phyloP scores from a whole-genome alignment of 1,140 invertebrate species.

The Sinella curviseta region DNA sequence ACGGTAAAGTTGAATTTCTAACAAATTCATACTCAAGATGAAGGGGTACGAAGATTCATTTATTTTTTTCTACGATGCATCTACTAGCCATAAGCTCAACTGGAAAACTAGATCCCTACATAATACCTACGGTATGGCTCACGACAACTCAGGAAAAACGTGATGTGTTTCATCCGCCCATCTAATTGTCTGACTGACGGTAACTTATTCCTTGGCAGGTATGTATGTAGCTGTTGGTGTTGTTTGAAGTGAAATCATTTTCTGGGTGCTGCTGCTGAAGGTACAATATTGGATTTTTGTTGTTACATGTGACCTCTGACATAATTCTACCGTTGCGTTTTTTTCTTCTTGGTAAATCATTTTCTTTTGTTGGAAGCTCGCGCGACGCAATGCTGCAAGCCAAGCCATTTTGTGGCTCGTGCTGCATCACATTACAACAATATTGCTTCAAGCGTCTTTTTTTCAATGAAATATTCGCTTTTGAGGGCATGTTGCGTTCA shows the following conservation, averaged over 20 bases:
- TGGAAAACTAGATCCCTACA: background rate
- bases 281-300: conserved; percentile 23
- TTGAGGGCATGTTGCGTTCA: too few species aligned
- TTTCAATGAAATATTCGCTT: too few species aligned
- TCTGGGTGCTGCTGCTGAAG: background rate
- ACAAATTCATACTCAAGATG: background rate
- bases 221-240: too few species aligned
- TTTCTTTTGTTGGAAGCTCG: background rate
- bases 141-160: background rate
- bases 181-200: background rate
- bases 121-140: background rate
- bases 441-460: background rate
- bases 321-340: conserved; percentile 6
- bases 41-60: background rate
- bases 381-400: background rate
- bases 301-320: conserved; percentile 17
- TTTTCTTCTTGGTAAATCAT: conserved; percentile 11
- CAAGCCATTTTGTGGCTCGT: background rate
- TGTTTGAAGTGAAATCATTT: too few species aligned
- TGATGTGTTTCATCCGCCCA: conserved; percentile 5
- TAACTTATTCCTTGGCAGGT: background rate
- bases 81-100: background rate
- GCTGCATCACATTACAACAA: background rate
- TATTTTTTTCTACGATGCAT: background rate
- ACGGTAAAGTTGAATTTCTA: background rate